phyloP scores from a whole-genome alignment of 2,113 vertebrate species.

The Clarias magur region DNA sequence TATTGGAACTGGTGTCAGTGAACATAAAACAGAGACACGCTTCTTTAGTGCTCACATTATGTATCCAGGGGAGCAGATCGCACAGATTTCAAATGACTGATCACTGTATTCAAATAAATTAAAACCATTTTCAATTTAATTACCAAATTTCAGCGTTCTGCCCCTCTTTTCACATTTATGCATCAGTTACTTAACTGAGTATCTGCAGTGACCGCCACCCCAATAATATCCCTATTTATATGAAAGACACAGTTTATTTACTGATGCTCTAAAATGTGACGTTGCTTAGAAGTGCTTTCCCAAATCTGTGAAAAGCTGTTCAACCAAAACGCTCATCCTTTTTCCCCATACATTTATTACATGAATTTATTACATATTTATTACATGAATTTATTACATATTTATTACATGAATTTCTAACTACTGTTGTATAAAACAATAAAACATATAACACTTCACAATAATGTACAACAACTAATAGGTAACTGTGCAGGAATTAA shows the following conservation, averaged over 20 bases:
- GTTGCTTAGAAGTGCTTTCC: slow-evolving; percentile 49
- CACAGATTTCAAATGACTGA: background rate
- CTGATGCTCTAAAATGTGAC: slow-evolving; percentile 56
- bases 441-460: background rate
- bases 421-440: background rate
- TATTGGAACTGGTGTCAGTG: background rate
- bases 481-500: background rate
- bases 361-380: slow-evolving; percentile 9
- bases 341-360: slow-evolving; percentile 15
- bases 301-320: slow-evolving; percentile 49
- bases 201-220: background rate
- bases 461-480: background rate
- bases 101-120: slow-evolving; percentile 28
- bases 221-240: slow-evolving; percentile 56
- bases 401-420: slow-evolving; percentile 15
- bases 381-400: slow-evolving; percentile 7
- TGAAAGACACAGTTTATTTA: slow-evolving; percentile 60
- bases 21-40: background rate
- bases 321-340: slow-evolving; percentile 43
- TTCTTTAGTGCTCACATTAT: background rate
- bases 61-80: background rate
- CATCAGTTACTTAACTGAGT: background rate
- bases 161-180: slow-evolving; percentile 13
- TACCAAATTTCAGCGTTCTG: slow-evolving; percentile 23
- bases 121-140: slow-evolving; percentile 27